Evolutionary conservation across 2,888 invertebrate species (phyloP).

Genomic region (Archips crataeganus): DNA sequence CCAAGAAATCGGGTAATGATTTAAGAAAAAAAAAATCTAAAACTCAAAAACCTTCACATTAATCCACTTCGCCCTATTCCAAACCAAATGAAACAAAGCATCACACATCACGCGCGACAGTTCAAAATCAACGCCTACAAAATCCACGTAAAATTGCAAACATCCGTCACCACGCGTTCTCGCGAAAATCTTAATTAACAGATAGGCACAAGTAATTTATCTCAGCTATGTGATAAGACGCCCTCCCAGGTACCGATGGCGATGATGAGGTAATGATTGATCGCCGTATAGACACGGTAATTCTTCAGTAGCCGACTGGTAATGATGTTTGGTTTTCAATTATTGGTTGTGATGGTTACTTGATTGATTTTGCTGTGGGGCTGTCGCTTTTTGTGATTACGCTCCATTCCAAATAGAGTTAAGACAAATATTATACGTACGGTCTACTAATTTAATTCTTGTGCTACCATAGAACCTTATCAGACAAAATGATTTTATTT

Average conservation of each 20-base stretch:
- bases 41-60: neutral
- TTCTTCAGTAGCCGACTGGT: conserved; percentile 41
- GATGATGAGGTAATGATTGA: conserved; percentile 70
- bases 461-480: too few relatives aligned
- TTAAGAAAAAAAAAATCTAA: too few relatives aligned
- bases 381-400: conserved; percentile 9
- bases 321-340: conserved; percentile 47
- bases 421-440: too few relatives aligned
- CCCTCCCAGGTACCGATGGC: conserved; percentile 65
- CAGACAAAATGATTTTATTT: too few relatives aligned
- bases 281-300: conserved; percentile 47
- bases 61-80: neutral
- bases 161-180: conserved; percentile 79
- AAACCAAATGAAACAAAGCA: neutral
- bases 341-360: conserved; percentile 36
- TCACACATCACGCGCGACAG: conserved; percentile 22
- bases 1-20: too few relatives aligned
- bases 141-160: conserved; percentile 76
- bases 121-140: conserved; percentile 58
- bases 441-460: too few relatives aligned
- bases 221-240: conserved; percentile 75
- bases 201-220: conserved; percentile 79
- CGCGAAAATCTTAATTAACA: conserved; percentile 85
- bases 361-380: conserved; percentile 32
- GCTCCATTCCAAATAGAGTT: too few relatives aligned